phyloP scores from a whole-genome alignment of 53 echinoderm and acorn worm species.

The Echinometra lucunter region DNA sequence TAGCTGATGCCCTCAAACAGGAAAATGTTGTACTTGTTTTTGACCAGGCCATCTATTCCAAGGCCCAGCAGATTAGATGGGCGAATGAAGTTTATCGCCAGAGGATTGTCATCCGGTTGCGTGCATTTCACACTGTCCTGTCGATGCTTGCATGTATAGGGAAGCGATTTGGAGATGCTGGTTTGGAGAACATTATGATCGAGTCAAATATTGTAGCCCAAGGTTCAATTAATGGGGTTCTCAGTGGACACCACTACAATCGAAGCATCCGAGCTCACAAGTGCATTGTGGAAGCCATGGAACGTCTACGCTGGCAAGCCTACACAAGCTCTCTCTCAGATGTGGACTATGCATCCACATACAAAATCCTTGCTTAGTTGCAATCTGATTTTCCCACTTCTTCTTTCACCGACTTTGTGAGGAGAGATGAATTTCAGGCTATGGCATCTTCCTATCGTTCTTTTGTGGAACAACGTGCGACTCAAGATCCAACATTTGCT shows the following conservation, averaged over 20 bases:
- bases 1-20: conserved; percentile 59
- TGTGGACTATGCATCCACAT: conserved; percentile 3
- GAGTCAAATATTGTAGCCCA: conserved; percentile 74
- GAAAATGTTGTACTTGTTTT: conserved; percentile 68
- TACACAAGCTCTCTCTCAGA: conserved; percentile 59
- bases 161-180: conserved; percentile 75
- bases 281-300: conserved; percentile 73
- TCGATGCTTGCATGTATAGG: conserved; percentile 67
- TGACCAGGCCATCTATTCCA: conserved; percentile 78
- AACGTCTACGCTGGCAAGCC: conserved; percentile 72
- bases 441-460: conserved; percentile 45
- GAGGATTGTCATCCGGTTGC: conserved; percentile 67
- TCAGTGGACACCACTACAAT: conserved; percentile 73
- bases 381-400: conserved; percentile 4
- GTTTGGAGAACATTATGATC: conserved; percentile 72
- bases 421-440: conserved; percentile 8
- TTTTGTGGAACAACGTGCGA: neutral
- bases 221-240: conserved; percentile 68
- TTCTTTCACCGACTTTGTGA: neutral
- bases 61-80: conserved; percentile 79
- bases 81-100: conserved; percentile 47
- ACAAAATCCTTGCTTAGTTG: neutral
- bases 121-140: conserved; percentile 74
- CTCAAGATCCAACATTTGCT: conserved; percentile 66
- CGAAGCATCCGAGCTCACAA: conserved; percentile 76